A percentile compares a stretch with the other conserved stretches of the same genome.
Evolutionary conservation across 2,113 vertebrate species (phyloP).

Genomic region (Taxidea taxus): DNA sequence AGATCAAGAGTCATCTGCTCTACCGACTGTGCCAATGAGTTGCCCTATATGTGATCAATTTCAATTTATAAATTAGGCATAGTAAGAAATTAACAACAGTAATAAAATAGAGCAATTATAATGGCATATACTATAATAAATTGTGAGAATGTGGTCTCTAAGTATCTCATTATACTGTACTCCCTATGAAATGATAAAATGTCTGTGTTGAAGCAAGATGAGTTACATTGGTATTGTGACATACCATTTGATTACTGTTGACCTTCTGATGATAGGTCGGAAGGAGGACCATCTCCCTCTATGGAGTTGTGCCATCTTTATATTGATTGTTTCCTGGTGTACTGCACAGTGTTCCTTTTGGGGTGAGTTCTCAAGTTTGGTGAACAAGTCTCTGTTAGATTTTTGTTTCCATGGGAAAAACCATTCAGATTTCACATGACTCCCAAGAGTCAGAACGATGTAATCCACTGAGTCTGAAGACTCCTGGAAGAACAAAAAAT

Average conservation of each 20-base stretch:
- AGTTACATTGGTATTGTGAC: background rate
- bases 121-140: background rate
- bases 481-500: background rate
- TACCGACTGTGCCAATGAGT: background rate
- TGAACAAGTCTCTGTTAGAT: background rate
- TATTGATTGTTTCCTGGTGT: background rate
- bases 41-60: background rate
- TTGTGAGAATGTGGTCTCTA: background rate
- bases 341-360: background rate
- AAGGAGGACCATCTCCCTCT: background rate
- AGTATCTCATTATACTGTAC: background rate
- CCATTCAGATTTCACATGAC: slow-evolving; percentile 27
- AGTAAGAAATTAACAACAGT: background rate
- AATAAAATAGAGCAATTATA: background rate
- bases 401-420: background rate
- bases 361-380: slow-evolving; percentile 4
- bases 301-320: background rate
- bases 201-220: background rate
- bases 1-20: background rate
- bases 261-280: background rate
- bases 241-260: background rate
- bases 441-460: slow-evolving; percentile 13
- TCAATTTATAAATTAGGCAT: background rate
- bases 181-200: background rate
- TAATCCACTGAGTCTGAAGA: background rate